Evolutionary conservation across 64 coral and sea anemone species (phyloP).

Genomic region (Stichodactyla mertensii): DNA sequence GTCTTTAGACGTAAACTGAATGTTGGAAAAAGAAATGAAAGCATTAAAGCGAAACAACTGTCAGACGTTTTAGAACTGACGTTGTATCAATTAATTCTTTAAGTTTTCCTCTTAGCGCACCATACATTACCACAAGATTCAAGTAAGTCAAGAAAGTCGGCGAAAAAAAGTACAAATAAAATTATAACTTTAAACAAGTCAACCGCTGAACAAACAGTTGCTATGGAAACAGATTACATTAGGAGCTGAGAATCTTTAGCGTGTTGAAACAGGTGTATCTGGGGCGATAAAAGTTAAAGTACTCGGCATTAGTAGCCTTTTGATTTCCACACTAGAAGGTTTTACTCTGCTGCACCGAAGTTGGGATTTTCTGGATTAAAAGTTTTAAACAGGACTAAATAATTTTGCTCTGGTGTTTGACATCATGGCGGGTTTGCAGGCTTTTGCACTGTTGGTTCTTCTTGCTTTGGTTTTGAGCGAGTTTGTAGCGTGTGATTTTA

Average conservation of each 20-base stretch:
- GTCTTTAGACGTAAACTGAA: too few relatives aligned
- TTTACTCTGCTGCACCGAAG: background rate
- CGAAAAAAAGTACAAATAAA: background rate
- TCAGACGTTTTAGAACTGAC: too few relatives aligned
- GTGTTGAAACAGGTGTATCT: background rate
- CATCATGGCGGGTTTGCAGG: background rate
- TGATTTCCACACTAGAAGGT: background rate
- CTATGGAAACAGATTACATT: background rate
- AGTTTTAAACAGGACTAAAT: background rate
- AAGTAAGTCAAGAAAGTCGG: background rate
- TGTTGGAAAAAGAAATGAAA: too few relatives aligned
- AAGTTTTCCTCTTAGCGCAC: background rate
- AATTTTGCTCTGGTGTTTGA: background rate
- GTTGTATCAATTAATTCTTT: too few relatives aligned
- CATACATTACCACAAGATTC: background rate
- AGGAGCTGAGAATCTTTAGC: background rate
- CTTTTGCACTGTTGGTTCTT: background rate
- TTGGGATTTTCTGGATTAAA: background rate
- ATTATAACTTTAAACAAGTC: background rate
- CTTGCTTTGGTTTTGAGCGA: background rate
- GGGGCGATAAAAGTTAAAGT: background rate
- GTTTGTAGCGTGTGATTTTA: background rate
- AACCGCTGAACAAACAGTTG: background rate
- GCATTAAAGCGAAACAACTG: too few relatives aligned
- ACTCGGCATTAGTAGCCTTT: background rate